A percentile compares a stretch with the other conserved stretches of the same genome.
phyloP scores from a whole-genome alignment of 2,797 vertebrate species.

The Diplodus puntazzo region DNA sequence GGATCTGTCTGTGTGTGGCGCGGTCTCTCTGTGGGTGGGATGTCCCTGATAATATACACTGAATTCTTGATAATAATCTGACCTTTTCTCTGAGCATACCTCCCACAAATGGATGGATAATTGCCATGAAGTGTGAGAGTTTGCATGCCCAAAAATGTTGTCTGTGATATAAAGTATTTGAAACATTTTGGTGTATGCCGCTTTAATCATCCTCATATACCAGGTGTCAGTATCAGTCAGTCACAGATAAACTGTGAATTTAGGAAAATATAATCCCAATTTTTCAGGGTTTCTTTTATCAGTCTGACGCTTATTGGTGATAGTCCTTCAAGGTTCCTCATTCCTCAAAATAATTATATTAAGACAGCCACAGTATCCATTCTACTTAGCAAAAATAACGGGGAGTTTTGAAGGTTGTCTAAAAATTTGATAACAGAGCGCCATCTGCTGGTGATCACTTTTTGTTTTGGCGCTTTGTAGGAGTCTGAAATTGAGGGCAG shows the following conservation, averaged over 20 bases:
- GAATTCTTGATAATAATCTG: slow-evolving; percentile 45
- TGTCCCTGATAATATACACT: slow-evolving; percentile 26
- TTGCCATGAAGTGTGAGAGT: not conserved
- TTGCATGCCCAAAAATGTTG: not conserved
- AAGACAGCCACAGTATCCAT: not conserved
- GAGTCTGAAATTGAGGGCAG: not conserved
- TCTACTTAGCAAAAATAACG: too few relatives aligned
- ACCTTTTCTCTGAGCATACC: slow-evolving; percentile 1
- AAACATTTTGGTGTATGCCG: not conserved
- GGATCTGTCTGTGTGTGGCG: slow-evolving; percentile 50
- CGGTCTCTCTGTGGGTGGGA: slow-evolving; percentile 69
- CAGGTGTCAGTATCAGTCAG: not conserved
- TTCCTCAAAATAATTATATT: not conserved
- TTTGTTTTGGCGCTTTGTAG: not conserved
- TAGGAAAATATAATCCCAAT: not conserved
- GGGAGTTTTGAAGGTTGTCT: not conserved
- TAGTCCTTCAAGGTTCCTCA: not conserved
- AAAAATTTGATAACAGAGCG: slow-evolving; percentile 31
- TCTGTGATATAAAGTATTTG: not conserved
- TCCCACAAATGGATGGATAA: not conserved
- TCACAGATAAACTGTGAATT: not conserved
- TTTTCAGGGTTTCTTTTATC: not conserved
- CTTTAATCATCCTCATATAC: too few relatives aligned
- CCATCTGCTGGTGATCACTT: slow-evolving; percentile 53
- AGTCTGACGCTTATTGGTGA: not conserved